Conservation (phyloP, 2,888 invertebrate genomes). For the Ophion slaviceki region DNA sequence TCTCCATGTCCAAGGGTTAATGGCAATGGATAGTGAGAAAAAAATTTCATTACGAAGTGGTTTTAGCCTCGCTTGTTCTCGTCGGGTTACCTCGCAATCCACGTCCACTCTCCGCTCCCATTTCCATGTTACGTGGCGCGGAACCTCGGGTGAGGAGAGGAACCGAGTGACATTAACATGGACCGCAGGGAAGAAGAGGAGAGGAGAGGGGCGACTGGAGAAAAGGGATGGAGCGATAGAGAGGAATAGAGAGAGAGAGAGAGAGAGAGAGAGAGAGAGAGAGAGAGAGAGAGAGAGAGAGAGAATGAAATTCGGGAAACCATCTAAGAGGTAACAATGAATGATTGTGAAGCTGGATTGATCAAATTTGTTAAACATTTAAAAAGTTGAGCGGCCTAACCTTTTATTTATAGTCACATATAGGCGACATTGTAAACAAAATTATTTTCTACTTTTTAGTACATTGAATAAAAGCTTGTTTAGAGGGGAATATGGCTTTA, state of each 20-base stretch:
- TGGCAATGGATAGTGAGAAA: slow-evolving; percentile 64
- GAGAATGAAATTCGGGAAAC: neutral
- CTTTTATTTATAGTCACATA: too few species aligned
- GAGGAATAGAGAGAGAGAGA: neutral
- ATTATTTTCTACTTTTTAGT: too few species aligned
- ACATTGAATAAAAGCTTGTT: too few species aligned
- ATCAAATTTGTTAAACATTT: too few species aligned
- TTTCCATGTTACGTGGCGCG: slow-evolving; percentile 61
- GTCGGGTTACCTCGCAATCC: slow-evolving; percentile 38
- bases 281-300: neutral
- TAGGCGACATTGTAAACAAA: too few species aligned
- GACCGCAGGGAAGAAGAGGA: slow-evolving; percentile 18
- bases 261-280: neutral
- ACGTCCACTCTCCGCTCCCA: slow-evolving; percentile 50
- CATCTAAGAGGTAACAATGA: too few species aligned
- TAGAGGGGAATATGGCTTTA: too few species aligned
- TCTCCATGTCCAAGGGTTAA: slow-evolving; percentile 53
- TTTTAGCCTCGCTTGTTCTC: slow-evolving; percentile 61
- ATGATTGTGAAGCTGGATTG: too few species aligned
- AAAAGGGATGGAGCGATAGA: neutral
- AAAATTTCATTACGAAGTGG: slow-evolving; percentile 64
- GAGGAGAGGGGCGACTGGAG: neutral
- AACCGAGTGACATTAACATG: slow-evolving; percentile 56
- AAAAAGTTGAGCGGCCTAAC: too few species aligned
- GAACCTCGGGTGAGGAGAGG: slow-evolving; percentile 29